Conservation (phyloP, 2,797 vertebrate species). For the Danio aesculapii region DNA sequence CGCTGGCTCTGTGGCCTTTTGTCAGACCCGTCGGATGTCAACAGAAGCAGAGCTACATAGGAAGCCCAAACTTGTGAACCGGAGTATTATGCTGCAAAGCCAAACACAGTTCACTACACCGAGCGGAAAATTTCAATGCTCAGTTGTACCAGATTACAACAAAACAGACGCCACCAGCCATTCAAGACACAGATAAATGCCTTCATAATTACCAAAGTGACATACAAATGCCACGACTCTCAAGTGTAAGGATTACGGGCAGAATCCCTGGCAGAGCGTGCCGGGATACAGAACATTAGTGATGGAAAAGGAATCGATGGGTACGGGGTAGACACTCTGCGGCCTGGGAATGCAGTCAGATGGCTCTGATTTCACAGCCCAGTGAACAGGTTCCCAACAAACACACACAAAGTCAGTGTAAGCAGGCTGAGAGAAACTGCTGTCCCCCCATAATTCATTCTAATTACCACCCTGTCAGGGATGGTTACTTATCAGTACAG, state of each 20-base stretch:
- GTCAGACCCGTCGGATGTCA: constrained; percentile 17
- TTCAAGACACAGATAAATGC: constrained; percentile 29
- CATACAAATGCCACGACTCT: constrained; percentile 22
- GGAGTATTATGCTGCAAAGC: constrained; percentile 35
- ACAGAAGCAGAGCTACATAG: constrained; percentile 29
- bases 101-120: constrained; percentile 35
- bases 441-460: constrained; percentile 64
- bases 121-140: constrained; percentile 27
- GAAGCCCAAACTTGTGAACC: constrained; percentile 47
- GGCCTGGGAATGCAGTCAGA: constrained; percentile 60
- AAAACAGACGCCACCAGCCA: constrained; percentile 30
- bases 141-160: constrained; percentile 42
- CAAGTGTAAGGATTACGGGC: constrained; percentile 17
- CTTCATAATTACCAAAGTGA: constrained; percentile 39
- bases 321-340: constrained; percentile 27
- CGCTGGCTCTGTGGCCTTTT: constrained; percentile 34
- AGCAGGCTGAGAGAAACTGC: constrained; percentile 58
- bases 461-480: constrained; percentile 67
- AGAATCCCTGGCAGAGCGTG: constrained; percentile 13
- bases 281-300: constrained; percentile 35
- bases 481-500: constrained; percentile 62
- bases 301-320: constrained; percentile 41
- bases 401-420: constrained; percentile 53
- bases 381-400: constrained; percentile 53
- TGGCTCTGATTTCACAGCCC: constrained; percentile 61